Evolutionary conservation across 2,888 invertebrate genomes (phyloP).

Genomic region (Phytoseiulus persimilis): DNA sequence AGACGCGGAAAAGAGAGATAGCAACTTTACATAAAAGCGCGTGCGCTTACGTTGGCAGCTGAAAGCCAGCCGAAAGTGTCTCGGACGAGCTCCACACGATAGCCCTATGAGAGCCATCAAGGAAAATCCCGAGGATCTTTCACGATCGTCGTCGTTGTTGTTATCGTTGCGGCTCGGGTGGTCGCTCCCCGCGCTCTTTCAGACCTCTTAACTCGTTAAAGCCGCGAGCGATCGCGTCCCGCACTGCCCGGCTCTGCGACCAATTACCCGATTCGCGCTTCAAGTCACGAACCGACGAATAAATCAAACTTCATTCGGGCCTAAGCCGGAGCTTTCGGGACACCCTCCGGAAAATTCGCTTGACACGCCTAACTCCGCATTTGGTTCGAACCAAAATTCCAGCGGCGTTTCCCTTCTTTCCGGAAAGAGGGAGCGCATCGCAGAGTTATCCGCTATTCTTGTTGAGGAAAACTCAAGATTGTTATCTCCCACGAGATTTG

Average conservation of each 20-base stretch:
- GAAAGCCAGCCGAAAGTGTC: neutral
- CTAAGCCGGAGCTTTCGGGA: neutral
- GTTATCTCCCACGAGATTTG: too few species aligned
- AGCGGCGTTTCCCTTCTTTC: too few species aligned
- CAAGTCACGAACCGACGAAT: neutral
- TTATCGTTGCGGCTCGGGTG: neutral
- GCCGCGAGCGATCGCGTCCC: neutral
- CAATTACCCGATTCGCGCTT: neutral
- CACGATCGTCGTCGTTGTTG: neutral
- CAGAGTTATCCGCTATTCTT: too few species aligned
- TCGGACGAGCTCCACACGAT: neutral
- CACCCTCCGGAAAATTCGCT: neutral
- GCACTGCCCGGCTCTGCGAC: neutral
- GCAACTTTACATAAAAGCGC: neutral
- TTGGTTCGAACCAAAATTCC: too few species aligned
- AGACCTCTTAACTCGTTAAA: neutral
- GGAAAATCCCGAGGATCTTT: neutral
- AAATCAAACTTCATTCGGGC: neutral
- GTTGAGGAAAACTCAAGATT: too few species aligned
- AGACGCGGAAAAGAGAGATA: neutral
- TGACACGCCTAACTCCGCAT: too few species aligned
- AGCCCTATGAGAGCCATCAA: neutral
- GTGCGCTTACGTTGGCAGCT: neutral
- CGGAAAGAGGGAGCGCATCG: too few species aligned
- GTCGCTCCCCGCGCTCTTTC: neutral